Base-by-base conservation (phyloP, 2,113 vertebrate genomes). In the Petromus typicus region DNA sequence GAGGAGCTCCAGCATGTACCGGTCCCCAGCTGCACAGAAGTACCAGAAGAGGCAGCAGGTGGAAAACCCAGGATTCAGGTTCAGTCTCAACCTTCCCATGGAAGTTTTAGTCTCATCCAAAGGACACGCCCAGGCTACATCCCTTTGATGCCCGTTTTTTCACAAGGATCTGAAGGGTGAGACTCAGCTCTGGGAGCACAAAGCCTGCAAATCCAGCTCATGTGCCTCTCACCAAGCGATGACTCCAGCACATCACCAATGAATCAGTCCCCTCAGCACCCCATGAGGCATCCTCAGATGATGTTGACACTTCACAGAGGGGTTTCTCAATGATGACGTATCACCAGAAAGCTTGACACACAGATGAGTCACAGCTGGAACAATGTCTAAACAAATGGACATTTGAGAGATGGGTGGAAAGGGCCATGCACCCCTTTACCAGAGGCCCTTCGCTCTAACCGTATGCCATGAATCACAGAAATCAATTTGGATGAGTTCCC, bases 1-100 rank as follows among this genome's bases (percentile, higher is more conserved):
- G 48, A 8, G 1, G 1, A 17, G 23, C 12, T 43, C 1, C 40
- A 3, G 40, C 48, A 13, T 6, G 18, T 1, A 0, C 0, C 6
- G 27, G 40, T 0, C 40, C 12, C 37, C 7, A 3, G 3, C 1
- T 25, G 18, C 88, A 16, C 75, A 37, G 20, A 75, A 3, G 13
- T 0, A 0, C 40, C n/a, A 7, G 23, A 37, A 69, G 43, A 20
- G 1, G 34, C 32, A 12, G 27, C 45, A 3, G 9, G 25, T 32
- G 3, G 34, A 40, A 51, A 32, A 27, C 23, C 1, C 17, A 3
- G 43, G n/a, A 43, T 54, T 16, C 7, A 2, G 43, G 32, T 23
- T 2, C 40, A 11, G 22, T 27, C 61, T 25, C 25, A 0, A 23
- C 34, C 7, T 64, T 37, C 27, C 51, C 9, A 0, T 0, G 54